Conservation (phyloP, 2,113 vertebrate species). For the Tor tambroides region DNA sequence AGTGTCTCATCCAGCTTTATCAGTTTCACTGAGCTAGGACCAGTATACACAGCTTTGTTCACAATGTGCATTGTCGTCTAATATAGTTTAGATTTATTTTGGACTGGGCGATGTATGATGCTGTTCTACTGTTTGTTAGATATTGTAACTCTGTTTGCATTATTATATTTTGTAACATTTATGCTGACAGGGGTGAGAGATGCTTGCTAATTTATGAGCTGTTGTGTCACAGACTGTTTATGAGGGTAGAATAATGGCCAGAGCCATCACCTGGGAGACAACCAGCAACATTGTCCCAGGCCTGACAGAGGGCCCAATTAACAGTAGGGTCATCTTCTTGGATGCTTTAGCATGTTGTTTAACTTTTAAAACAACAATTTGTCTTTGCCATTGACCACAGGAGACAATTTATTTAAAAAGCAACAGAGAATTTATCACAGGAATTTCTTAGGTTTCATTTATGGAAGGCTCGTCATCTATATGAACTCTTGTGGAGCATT, state of each 20-base stretch:
- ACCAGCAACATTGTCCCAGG: too few species aligned
- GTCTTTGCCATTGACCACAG: not conserved
- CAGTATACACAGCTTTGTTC: not conserved
- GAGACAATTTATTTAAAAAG: not conserved
- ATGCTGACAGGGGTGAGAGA: not conserved
- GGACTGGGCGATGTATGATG: not conserved
- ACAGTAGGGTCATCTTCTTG: not conserved
- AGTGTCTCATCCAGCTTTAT: not conserved
- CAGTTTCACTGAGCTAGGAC: not conserved
- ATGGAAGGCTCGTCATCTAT: not conserved
- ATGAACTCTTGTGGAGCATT: not conserved
- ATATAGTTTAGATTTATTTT: not conserved
- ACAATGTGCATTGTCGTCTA: not conserved
- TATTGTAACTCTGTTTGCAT: not conserved
- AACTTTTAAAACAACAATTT: not conserved
- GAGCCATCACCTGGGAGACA: not conserved
- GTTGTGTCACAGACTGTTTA: not conserved
- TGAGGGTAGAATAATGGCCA: not conserved
- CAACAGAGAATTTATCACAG: not conserved
- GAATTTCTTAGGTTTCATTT: not conserved
- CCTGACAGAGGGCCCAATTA: not conserved
- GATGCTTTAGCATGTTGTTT: not conserved
- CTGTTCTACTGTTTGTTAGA: not conserved
- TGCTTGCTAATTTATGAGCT: not conserved
- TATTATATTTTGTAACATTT: not conserved